Conservation (phyloP, 2,113 vertebrate genomes). For the Romanogobio albipinnatus region DNA sequence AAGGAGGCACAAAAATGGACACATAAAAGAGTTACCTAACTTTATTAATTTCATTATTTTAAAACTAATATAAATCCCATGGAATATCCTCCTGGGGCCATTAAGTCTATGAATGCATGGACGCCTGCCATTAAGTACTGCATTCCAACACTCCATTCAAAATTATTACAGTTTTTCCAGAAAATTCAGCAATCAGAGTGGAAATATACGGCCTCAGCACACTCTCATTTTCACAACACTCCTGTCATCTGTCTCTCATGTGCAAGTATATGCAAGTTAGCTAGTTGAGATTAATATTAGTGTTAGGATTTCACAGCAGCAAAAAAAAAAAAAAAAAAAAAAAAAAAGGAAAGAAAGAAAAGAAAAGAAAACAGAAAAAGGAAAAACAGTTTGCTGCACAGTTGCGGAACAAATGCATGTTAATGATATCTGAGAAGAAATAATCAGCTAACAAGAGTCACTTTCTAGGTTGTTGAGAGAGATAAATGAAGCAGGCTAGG, state of each 20-base stretch:
- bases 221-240: slow-evolving; percentile 82
- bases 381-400: slow-evolving; percentile 54
- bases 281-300: slow-evolving; percentile 91
- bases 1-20: slow-evolving; percentile 67
- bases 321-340: slow-evolving; percentile 72
- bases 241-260: slow-evolving; percentile 80
- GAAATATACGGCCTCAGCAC: slow-evolving; percentile 85
- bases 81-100: slow-evolving; percentile 84
- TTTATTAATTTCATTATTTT: slow-evolving; percentile 97
- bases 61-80: slow-evolving; percentile 95
- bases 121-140: slow-evolving; percentile 89
- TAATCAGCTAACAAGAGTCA: slow-evolving; percentile 34
- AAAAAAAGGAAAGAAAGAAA: no score
- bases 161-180: slow-evolving; percentile 73
- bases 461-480: slow-evolving; percentile 44
- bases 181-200: slow-evolving; percentile 77
- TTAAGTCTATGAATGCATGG: slow-evolving; percentile 86
- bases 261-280: slow-evolving; percentile 95
- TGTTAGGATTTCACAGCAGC: slow-evolving; percentile 91
- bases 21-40: slow-evolving; percentile 91
- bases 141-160: slow-evolving; percentile 86
- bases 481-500: slow-evolving; percentile 59
- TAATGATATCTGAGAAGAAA: slow-evolving; percentile 45
- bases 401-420: slow-evolving; percentile 39
- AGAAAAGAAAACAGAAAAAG: no score